Percentiles rank a stretch among this genome's conserved stretches.
These are phyloP conservation scores for Gymnarchus niloticus DNA, from an alignment of 2,113 vertebrate genomes.

Conservation along the genomic window DNA sequence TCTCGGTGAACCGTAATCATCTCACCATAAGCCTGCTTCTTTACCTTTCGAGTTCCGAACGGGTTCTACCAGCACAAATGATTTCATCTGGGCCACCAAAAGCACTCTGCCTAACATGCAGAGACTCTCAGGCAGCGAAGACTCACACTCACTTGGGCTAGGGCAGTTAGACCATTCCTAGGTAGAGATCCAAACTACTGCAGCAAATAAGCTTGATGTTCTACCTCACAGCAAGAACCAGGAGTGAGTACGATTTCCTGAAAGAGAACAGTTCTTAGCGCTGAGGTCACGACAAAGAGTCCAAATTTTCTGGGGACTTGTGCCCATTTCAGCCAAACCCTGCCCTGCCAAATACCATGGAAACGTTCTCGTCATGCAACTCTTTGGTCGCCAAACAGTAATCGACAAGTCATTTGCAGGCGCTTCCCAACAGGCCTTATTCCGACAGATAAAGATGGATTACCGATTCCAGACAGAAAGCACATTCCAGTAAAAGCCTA, in stretches of 20 bases:
- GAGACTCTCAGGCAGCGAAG: slow-evolving; percentile 6
- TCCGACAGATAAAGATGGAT: slow-evolving; percentile 54
- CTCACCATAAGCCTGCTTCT: slow-evolving; percentile 42
- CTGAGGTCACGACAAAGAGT: not conserved
- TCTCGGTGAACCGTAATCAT: slow-evolving; percentile 53
- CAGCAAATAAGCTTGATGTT: not conserved
- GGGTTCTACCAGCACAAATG: slow-evolving; percentile 41
- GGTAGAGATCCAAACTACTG: not conserved
- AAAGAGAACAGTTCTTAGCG: not conserved
- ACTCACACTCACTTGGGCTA: not conserved
- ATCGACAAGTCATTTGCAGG: slow-evolving; percentile 31
- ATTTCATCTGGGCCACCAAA: slow-evolving; percentile 39
- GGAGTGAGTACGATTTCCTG: not conserved
- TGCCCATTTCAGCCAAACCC: not conserved
- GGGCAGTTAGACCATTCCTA: not conserved
- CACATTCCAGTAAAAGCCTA: slow-evolving; percentile 55
- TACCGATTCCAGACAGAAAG: slow-evolving; percentile 56
- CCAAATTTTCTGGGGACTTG: not conserved
- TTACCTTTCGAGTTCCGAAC: slow-evolving; percentile 47
- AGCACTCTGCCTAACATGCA: slow-evolving; percentile 23
- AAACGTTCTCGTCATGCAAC: not conserved
- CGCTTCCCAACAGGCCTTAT: slow-evolving; percentile 32
- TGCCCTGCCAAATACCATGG: not conserved
- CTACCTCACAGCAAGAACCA: not conserved
- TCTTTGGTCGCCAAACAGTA: not conserved